A percentile compares a stretch with the other conserved stretches of the same genome.
Conservation (phyloP, 2,113 vertebrate species). For the Eudorcas thomsonii region DNA sequence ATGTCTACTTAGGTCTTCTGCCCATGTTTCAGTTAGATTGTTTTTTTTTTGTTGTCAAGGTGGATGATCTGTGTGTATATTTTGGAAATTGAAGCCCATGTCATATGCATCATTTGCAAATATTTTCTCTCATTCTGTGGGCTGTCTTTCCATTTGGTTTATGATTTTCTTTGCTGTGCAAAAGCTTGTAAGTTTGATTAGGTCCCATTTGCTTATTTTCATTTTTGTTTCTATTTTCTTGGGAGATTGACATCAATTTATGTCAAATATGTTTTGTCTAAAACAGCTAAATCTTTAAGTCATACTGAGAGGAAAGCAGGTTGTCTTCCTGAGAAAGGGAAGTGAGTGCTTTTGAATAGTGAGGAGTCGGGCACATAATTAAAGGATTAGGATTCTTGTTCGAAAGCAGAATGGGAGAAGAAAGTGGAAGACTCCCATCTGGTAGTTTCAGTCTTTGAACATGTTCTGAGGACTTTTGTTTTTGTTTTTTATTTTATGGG, state of each 20-base stretch:
- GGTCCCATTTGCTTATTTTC: neutral
- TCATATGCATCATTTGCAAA: neutral
- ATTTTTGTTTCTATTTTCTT: neutral
- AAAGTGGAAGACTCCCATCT: neutral
- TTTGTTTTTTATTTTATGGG: neutral
- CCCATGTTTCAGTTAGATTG: neutral
- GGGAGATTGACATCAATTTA: neutral
- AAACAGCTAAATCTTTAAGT: neutral
- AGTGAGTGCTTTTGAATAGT: neutral
- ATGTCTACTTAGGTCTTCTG: neutral
- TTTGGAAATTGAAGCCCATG: neutral
- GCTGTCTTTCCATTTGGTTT: neutral
- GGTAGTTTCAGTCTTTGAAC: neutral
- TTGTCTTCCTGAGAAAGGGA: neutral
- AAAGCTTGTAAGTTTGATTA: neutral
- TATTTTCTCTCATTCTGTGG: neutral
- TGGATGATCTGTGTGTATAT: neutral
- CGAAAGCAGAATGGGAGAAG: neutral
- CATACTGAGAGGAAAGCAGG: neutral
- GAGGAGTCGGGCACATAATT: neutral
- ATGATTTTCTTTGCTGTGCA: neutral
- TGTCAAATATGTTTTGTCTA: neutral
- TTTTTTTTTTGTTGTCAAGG: neutral
- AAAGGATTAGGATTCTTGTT: neutral
- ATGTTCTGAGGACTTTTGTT: neutral